Evolutionary conservation across 2,797 vertebrate species (phyloP), one percentile per base, ranked within the genome.

Genomic region (Cyprinella venusta): DNA sequence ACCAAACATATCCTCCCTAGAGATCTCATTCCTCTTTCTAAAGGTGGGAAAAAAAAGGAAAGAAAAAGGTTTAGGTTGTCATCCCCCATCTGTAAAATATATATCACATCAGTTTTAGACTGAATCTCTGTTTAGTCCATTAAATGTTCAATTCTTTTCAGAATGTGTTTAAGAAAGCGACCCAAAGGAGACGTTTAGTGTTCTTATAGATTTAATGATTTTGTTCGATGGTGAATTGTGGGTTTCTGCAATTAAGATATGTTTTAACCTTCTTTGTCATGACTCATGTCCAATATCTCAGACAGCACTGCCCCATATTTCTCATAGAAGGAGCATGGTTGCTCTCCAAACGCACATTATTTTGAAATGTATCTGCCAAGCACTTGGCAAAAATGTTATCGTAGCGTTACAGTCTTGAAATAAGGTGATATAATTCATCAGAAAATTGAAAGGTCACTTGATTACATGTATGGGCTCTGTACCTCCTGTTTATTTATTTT

Each of bases 11-110:
- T 87, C 74, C 77, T 82, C 80, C 75, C 81, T 42, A 30, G 54
- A 81, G 82, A 82, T 85, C 61, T 87, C 50, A 63, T 50, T 82
- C 77, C 48, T 54, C 76, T 80, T 84, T 61, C 80, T 52, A 67
- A 80, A 85, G 38, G 40, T n/a, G 45, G n/a, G n/a, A 24, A 30
- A 40, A 16, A 45, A 13, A 48, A 18, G 15, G 45, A 33, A 33
- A 38, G 52, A 38, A 83, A 78, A 71, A 79, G 65, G 52, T 77
- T 82, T 79, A 74, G 76, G 76, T 65, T 74, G 69, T 65, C 75
- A 59, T 67, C 16, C 8, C 52, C 64, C 15, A 13, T 54, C 71
- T 82, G 80, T 76, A 67, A 82, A 67, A 81, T 81, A 81, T 81
- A 81, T 81, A 81, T 64, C 64, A 56, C 68, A 71, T 81, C 26